phyloP scores from a whole-genome alignment of 2,113 vertebrate genomes.

The Mixornis gularis region DNA sequence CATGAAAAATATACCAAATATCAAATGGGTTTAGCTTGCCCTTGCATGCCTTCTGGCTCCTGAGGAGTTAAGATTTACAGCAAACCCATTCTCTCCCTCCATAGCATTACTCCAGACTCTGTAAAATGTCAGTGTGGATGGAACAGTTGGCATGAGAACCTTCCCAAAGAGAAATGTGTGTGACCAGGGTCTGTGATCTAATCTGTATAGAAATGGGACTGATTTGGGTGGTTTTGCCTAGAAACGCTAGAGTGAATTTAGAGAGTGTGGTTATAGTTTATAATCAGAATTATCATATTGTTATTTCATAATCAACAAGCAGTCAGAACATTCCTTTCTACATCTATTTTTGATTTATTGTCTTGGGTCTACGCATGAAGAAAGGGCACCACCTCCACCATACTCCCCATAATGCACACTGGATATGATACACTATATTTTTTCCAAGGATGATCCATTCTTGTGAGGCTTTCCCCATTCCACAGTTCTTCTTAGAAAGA shows the following conservation, averaged over 20 bases:
- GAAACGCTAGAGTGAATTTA: neutral
- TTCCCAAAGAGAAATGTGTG: neutral
- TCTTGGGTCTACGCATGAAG: neutral
- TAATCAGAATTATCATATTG: neutral
- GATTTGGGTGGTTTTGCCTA: neutral
- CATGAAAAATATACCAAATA: neutral
- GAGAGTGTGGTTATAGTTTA: neutral
- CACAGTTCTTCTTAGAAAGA: neutral
- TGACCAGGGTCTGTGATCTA: neutral
- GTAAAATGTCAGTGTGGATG: neutral
- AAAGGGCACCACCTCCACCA: neutral
- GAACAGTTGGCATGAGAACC: neutral
- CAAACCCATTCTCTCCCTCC: neutral
- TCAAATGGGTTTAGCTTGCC: neutral
- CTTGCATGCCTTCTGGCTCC: neutral
- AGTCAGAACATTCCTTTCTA: neutral
- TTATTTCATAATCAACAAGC: neutral
- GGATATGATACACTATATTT: neutral
- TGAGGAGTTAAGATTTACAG: neutral
- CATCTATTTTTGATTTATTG: neutral
- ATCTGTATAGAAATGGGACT: neutral
- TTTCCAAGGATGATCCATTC: neutral
- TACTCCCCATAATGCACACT: neutral
- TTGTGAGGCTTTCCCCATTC: neutral
- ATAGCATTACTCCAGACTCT: neutral